Conservation (phyloP, 2,113 vertebrate genomes). For the Chaetops frenatus region DNA sequence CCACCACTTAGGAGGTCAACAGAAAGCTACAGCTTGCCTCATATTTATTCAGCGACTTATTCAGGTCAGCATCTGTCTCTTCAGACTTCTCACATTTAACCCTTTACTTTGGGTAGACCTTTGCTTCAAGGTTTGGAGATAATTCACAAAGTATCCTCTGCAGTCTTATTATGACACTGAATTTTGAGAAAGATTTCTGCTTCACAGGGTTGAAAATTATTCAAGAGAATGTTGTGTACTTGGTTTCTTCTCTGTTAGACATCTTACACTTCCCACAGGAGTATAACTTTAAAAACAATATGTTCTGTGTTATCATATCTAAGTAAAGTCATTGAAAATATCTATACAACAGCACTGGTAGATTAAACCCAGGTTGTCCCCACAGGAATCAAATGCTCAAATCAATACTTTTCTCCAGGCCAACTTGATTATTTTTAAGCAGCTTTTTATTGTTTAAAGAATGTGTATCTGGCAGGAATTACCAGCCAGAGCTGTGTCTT, state of each 20-base stretch:
- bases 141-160: background rate
- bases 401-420: background rate
- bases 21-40: slow-evolving; percentile 20
- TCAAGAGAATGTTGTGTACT: background rate
- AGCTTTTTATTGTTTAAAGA: background rate
- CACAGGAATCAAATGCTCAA: background rate
- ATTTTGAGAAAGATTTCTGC: background rate
- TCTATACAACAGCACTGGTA: background rate
- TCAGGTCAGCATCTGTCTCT: background rate
- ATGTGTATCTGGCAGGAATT: background rate
- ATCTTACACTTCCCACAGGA: background rate
- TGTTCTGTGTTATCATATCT: background rate
- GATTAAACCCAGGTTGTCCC: background rate
- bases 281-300: background rate
- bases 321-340: background rate
- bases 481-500: background rate
- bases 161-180: background rate
- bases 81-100: slow-evolving; percentile 3
- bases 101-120: background rate
- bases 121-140: background rate
- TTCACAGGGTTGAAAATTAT: background rate
- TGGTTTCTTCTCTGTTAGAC: background rate
- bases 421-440: background rate
- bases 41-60: slow-evolving; percentile 29
- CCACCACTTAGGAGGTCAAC: slow-evolving; percentile 9